Evolutionary conservation across 2,797 vertebrate genomes (phyloP), one percentile per base, ranked within the genome.

Genomic region (Pseudochirops cupreus): DNA sequence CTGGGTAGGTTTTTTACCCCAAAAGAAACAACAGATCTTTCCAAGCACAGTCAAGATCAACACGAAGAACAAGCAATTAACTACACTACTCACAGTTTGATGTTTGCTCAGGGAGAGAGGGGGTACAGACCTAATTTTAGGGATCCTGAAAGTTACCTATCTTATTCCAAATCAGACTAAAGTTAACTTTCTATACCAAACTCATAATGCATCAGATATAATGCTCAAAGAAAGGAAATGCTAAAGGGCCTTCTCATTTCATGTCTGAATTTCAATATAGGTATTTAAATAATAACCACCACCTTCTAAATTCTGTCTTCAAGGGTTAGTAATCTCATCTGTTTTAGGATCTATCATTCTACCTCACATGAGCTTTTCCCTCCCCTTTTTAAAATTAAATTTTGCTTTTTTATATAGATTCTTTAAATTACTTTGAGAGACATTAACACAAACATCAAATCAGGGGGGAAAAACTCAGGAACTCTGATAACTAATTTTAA

Each of bases 271-370:
- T 82, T 82, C 74, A 82, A 82, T 21, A 24, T 24, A 39, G 33
- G 5, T 74, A 67, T 67, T 74, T 13, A 62, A 62, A 62, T 4
- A 62, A 39, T 14, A 74, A 74, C 53, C 10, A 54, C 53, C 53
- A 54, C 26, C 39, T 82, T 24, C 46, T 24, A 82, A 46, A 46
- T 7, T 2, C 57, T 93, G 97, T 97, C 95, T 52, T 93, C 95
- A 96, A 97, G 97, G 90, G 16, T 95, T 53, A 96, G 95, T 29
- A 98, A 97, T 92, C 54, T 67, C 28, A 21, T 92, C 94, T 94
- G 97, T 98, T 97, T 28, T 59, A 2, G 97, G 97, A 96, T 96
- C 98, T 91, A 96, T 90, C 96, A 97, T 98, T 97, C 67, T 74
- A 39, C 0, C 21, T 74, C 1, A 26, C 26, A 12, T 46, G 39